These are phyloP conservation scores for Lagorchestes hirsutus DNA, from an alignment of 2,797 vertebrate species.

Conservation along the genomic window DNA sequence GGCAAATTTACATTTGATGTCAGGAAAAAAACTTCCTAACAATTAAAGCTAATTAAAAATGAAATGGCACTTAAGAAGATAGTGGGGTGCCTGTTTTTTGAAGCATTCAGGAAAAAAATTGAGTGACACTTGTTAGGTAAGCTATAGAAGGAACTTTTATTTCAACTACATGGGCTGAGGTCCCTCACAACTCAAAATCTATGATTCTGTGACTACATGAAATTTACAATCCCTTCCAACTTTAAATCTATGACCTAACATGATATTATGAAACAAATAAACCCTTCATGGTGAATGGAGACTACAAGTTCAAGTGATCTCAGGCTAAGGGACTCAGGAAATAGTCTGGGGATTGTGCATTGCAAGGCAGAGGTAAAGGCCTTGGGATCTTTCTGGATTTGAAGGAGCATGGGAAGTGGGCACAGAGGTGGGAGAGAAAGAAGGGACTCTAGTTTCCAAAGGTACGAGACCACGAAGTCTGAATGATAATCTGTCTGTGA, in stretches of 20 bases:
- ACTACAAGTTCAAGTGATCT: background rate
- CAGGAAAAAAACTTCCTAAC: background rate
- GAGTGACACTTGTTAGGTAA: background rate
- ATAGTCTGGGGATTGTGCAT: background rate
- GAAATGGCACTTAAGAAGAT: background rate
- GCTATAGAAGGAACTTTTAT: background rate
- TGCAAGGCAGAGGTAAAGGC: background rate
- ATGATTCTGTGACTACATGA: background rate
- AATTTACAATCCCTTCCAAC: background rate
- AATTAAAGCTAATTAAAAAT: background rate
- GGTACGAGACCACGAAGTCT: background rate
- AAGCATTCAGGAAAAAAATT: background rate
- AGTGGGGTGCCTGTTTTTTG: background rate
- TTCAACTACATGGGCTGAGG: background rate
- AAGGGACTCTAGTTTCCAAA: background rate
- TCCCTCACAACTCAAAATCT: background rate
- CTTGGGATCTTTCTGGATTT: background rate
- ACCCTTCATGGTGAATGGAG: background rate
- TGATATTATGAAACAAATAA: background rate
- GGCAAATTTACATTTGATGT: background rate
- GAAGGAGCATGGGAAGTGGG: background rate
- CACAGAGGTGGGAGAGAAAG: background rate
- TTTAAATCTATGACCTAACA: background rate
- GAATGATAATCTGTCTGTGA: background rate
- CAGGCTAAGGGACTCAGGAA: background rate